Evolutionary conservation across 1,140 invertebrate genomes (phyloP).

Genomic region (Scaptomyza montana): DNA sequence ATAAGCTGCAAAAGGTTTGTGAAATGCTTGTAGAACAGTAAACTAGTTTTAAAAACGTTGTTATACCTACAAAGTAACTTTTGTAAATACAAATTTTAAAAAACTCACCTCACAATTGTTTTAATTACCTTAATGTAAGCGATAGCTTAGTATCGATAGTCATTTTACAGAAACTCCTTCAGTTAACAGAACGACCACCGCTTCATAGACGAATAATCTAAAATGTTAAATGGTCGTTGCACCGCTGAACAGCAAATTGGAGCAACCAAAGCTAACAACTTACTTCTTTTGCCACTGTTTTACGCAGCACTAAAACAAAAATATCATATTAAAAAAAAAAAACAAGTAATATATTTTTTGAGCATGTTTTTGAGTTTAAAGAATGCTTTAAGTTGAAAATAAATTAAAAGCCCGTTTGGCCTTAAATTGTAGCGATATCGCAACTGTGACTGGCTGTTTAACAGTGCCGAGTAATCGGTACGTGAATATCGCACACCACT

Average conservation of each 20-base stretch:
- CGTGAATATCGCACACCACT: conserved; percentile 30
- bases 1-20: conserved; percentile 61
- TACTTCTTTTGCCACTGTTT: background rate
- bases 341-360: background rate
- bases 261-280: background rate
- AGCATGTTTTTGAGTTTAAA: background rate
- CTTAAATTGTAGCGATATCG: background rate
- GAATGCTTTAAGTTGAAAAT: background rate
- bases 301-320: background rate
- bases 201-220: no score
- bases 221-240: no score
- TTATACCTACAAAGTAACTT: conserved; percentile 8
- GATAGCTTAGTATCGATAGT: conserved; percentile 11
- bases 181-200: background rate
- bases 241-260: background rate
- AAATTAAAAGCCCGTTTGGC: background rate
- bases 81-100: conserved; percentile 16
- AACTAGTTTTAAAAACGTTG: conserved; percentile 22
- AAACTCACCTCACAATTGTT: conserved; percentile 17
- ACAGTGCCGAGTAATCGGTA: conserved; percentile 19
- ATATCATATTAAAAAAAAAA: background rate
- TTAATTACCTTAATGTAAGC: background rate
- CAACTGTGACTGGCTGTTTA: background rate
- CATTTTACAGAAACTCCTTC: background rate
- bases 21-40: conserved; percentile 39